Evolutionary conservation across 2,888 invertebrate genomes (phyloP).

Genomic region (Catotricha subobsoleta): DNA sequence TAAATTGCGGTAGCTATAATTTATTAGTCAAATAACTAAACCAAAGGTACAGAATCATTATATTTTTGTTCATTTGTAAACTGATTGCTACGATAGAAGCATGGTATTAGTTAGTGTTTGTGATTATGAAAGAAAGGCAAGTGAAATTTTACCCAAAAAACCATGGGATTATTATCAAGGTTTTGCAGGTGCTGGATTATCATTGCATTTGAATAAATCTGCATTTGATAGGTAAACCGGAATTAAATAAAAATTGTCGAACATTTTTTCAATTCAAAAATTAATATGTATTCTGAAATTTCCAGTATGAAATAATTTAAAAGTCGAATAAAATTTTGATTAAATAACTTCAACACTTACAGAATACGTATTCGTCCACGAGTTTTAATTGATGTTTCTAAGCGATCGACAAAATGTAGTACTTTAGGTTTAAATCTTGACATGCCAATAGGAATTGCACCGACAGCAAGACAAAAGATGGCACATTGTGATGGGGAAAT

Average conservation of each 20-base stretch:
- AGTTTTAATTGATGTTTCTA: slow-evolving; percentile 53
- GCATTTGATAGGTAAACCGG: slow-evolving; percentile 44
- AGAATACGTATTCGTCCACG: slow-evolving; percentile 64
- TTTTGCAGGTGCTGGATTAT: slow-evolving; percentile 66
- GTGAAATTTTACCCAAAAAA: slow-evolving; percentile 41
- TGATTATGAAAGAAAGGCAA: slow-evolving; percentile 60
- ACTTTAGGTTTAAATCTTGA: slow-evolving; percentile 45
- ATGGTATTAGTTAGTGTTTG: slow-evolving; percentile 41
- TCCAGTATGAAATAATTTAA: too few relatives aligned
- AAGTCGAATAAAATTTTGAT: too few relatives aligned
- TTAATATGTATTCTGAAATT: too few relatives aligned
- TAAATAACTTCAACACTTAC: too few relatives aligned
- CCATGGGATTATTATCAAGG: slow-evolving; percentile 71
- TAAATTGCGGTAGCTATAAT: too few relatives aligned
- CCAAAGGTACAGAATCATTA: too few relatives aligned
- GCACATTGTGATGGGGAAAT: slow-evolving; percentile 79
- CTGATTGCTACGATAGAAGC: too few relatives aligned
- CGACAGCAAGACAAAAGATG: slow-evolving; percentile 83
- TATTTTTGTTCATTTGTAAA: too few relatives aligned
- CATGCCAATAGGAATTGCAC: slow-evolving; percentile 66
- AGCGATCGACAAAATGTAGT: slow-evolving; percentile 39
- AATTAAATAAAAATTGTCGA: neutral
- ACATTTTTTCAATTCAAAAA: too few relatives aligned
- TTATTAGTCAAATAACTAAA: too few relatives aligned
- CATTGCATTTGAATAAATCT: slow-evolving; percentile 49